Evolutionary conservation across 2,113 vertebrate genomes (phyloP).

Genomic region (Zosterops pallidus): DNA sequence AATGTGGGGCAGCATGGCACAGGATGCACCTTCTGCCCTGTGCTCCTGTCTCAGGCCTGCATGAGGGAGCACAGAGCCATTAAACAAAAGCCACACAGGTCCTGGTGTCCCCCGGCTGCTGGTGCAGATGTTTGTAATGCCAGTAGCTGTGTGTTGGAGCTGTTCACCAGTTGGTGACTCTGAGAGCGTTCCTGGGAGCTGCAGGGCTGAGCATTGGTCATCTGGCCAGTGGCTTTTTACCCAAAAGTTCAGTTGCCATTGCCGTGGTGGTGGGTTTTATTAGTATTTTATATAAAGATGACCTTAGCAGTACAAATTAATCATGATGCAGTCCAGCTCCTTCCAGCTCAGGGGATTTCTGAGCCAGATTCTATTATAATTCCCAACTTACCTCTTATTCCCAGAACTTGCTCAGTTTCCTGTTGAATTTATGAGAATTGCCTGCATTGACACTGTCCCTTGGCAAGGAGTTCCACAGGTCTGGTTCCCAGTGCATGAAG

Average conservation of each 20-base stretch:
- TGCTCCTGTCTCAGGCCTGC: neutral
- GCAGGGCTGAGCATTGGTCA: rapidly evolving
- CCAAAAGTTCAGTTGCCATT: neutral
- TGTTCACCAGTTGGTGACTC: neutral
- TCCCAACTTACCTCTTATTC: neutral
- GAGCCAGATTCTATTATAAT: neutral
- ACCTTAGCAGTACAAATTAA: neutral
- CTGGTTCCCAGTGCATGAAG: neutral
- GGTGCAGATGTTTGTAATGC: neutral
- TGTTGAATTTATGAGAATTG: neutral
- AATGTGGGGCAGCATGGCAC: neutral
- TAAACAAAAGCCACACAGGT: neutral
- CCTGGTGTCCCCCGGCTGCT: neutral
- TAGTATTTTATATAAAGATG: neutral
- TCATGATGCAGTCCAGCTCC: neutral
- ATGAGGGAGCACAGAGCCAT: neutral
- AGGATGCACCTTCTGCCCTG: neutral
- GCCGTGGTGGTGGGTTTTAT: neutral
- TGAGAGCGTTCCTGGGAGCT: neutral
- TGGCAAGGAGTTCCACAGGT: neutral
- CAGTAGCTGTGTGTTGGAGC: neutral
- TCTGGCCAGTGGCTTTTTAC: neutral
- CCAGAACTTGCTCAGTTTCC: neutral
- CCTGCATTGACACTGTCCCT: neutral
- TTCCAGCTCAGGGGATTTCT: neutral